Evolutionary conservation across 2,888 invertebrate genomes (phyloP).

Genomic region (Arge pagana): DNA sequence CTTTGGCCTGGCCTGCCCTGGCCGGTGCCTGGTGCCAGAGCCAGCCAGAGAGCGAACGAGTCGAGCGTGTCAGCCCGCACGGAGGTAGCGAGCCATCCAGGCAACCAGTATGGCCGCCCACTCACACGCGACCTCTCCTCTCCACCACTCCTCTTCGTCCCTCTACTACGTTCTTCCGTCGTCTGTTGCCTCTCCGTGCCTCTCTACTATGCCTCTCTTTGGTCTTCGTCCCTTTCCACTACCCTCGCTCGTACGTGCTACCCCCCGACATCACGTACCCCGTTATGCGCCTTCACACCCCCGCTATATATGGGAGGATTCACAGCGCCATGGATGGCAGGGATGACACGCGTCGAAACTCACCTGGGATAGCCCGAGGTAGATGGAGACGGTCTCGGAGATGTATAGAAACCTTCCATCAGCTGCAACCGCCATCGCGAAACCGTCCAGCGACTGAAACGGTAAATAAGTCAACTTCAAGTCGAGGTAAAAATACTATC

Average conservation of each 20-base stretch:
- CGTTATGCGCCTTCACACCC: conserved; percentile 32
- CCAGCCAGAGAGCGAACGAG: conserved; percentile 56
- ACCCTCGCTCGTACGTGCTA: conserved; percentile 33
- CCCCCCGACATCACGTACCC: conserved; percentile 33
- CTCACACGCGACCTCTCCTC: conserved; percentile 45
- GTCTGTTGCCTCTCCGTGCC: conserved; percentile 20
- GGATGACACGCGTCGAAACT: conserved; percentile 53
- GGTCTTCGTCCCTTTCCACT: conserved; percentile 23
- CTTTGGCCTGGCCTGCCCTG: conserved; percentile 27
- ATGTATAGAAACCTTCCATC: conserved; percentile 98
- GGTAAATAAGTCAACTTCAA: too few relatives aligned
- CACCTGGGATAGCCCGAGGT: conserved; percentile 98
- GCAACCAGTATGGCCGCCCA: conserved; percentile 55
- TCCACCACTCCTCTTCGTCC: conserved; percentile 40
- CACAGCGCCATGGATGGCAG: conserved; percentile 21
- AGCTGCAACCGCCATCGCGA: conserved; percentile 92
- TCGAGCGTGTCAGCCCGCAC: conserved; percentile 40
- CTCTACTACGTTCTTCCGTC: conserved; percentile 28
- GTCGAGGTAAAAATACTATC: too few relatives aligned
- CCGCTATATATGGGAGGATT: conserved; percentile 18
- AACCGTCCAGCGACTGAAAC: conserved; percentile 93
- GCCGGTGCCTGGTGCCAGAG: conserved; percentile 57
- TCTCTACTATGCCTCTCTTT: conserved; percentile 27
- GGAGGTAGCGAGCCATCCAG: conserved; percentile 43
- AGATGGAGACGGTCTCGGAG: conserved; percentile 99